These are phyloP conservation scores for Cryptomyrus ogoouensis DNA, from an alignment of 2,113 vertebrate genomes.

Conservation along the genomic window DNA sequence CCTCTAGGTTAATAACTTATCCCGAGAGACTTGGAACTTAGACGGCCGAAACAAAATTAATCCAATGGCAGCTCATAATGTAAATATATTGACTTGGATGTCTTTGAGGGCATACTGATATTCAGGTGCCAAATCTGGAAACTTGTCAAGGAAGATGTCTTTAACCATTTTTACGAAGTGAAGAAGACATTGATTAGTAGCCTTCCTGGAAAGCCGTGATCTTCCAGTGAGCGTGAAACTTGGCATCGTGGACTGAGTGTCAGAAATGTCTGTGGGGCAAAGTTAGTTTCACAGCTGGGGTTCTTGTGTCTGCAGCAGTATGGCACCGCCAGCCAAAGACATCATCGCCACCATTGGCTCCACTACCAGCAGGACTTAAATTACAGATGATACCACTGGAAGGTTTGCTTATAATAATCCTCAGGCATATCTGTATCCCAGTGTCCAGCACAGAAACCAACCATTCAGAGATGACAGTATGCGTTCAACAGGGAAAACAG, in stretches of 20 bases:
- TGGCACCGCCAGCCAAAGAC: background rate
- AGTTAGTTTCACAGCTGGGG: background rate
- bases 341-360: background rate
- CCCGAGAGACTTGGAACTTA: slow-evolving; percentile 13
- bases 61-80: slow-evolving; percentile 21
- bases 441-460: background rate
- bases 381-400: slow-evolving; percentile 18
- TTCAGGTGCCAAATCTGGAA: background rate
- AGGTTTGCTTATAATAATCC: slow-evolving; percentile 6
- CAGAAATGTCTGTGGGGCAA: slow-evolving; percentile 18
- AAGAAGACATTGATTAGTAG: background rate
- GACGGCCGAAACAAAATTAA: slow-evolving; percentile 10
- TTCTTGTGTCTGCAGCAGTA: background rate
- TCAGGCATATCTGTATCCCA: slow-evolving; percentile 8
- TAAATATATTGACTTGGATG: slow-evolving; percentile 13
- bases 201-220: background rate
- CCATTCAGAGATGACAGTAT: slow-evolving; percentile 11
- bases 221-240: background rate
- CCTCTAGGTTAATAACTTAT: slow-evolving; percentile 14
- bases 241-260: slow-evolving; percentile 3
- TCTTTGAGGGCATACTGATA: slow-evolving; percentile 14
- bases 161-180: background rate
- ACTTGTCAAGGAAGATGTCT: background rate
- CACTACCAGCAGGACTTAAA: slow-evolving; percentile 21
- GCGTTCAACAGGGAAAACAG: slow-evolving; percentile 13